Evolutionary conservation across 2,113 vertebrate species (phyloP), one percentile per base, ranked within the genome.

Genomic region (Caranx ignobilis): DNA sequence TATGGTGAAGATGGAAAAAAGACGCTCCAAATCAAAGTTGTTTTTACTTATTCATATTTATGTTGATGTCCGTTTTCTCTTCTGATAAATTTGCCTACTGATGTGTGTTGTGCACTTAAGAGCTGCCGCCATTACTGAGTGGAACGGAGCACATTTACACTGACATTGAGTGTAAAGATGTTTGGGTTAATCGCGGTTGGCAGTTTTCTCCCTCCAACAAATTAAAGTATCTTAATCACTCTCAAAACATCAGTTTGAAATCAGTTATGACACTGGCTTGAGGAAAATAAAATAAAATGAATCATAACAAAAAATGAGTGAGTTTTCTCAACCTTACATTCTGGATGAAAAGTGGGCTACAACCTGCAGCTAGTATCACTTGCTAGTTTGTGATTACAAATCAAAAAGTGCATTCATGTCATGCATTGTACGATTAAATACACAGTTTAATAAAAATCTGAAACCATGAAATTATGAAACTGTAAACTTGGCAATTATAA

Each of bases 211-310:
- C 26, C 31, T 31, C 2, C 8, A 8, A 66, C 43, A 47, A 47
- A 66, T 34, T 1, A 32, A 13, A 8, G 11, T 18, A 34, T 11
- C 43, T 50, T 34, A 67, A 35, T 67, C 7, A 6, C 16, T 67
- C 48, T 67, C 31, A 34, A 50, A 67, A 67, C 26, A 67, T 50
- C 34, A 19, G 45, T 35, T 50, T 48, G 64, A 50, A 67, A 35
- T 34, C 11, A 43, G 4, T 7, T 50, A n/a, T 50, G 64, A 50
- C 64, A 50, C 64, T 6, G 7, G 45, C 45, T 34, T 48, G 6
- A 19, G 9, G 7, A 19, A 19, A 6, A 18, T 9, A 47, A 47
- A 5, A 9, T 3, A 50, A 19, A n/a, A 19, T 6, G 26, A 26
- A 45, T 26, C n/a, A 47, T 47, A 47, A 47, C 15, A 47, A 15